Percentiles rank a stretch among this genome's conserved stretches.
phyloP scores from a whole-genome alignment of 1,140 invertebrate genomes.

The Acromyrmex heyeri region DNA sequence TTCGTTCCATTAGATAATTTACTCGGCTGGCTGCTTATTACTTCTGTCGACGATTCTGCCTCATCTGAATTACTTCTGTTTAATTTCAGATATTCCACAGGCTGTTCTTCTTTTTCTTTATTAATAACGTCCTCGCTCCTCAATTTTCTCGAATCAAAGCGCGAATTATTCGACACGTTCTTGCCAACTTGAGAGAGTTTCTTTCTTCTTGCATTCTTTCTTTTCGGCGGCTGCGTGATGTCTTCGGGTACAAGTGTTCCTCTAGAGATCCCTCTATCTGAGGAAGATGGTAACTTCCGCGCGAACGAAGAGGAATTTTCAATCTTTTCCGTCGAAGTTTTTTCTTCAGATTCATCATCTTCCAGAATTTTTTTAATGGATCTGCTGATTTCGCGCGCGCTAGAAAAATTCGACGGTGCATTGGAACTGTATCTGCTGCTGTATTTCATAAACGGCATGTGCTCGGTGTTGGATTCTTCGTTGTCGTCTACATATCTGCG shows the following conservation, averaged over 20 bases:
- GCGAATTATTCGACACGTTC: background rate
- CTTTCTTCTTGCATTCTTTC: background rate
- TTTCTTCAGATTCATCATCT: conserved; percentile 5
- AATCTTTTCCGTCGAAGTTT: background rate
- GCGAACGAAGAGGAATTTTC: background rate
- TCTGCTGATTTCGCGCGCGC: conserved; percentile 51
- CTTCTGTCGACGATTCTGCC: background rate
- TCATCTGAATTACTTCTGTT: background rate
- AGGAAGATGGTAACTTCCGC: background rate
- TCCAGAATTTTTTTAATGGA: conserved; percentile 60
- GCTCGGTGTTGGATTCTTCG: conserved; percentile 55
- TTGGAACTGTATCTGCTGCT: conserved; percentile 75
- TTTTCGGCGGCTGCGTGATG: conserved; percentile 39
- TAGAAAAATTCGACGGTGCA: background rate
- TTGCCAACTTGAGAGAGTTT: background rate
- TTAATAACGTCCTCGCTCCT: background rate
- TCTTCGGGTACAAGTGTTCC: conserved; percentile 55
- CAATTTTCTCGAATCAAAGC: background rate
- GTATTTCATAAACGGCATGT: conserved; percentile 67
- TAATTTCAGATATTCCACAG: background rate
- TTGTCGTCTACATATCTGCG: conserved; percentile 50
- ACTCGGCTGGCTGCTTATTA: background rate
- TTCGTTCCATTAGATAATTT: background rate
- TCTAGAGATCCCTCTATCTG: conserved; percentile 10
- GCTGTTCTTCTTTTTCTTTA: background rate